Conservation (phyloP, 2,113 vertebrate species). For the Prunella himalayana region DNA sequence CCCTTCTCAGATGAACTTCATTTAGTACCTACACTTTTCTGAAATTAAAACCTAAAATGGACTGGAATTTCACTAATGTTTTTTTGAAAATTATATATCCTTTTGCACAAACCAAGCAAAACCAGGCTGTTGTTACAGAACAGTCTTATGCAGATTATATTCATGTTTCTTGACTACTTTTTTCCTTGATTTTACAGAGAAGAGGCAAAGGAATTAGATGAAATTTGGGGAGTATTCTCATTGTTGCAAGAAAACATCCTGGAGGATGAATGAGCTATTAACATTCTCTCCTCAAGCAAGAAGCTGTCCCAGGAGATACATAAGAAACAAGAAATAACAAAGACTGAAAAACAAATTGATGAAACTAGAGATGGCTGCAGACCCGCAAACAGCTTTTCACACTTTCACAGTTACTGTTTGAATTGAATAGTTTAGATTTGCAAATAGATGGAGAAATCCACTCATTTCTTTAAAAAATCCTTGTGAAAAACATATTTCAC, state of each 20-base stretch:
- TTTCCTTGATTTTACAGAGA: slow-evolving; percentile 36
- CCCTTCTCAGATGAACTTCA: neutral
- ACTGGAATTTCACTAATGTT: neutral
- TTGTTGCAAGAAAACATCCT: slow-evolving; percentile 63
- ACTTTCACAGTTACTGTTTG: slow-evolving; percentile 33
- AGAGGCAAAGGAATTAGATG: slow-evolving; percentile 65
- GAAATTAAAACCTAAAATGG: neutral
- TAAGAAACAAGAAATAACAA: slow-evolving; percentile 71
- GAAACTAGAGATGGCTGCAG: slow-evolving; percentile 69
- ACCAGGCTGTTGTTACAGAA: neutral
- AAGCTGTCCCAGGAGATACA: slow-evolving; percentile 71
- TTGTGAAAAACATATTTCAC: neutral
- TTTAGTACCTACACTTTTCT: neutral
- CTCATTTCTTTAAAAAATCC: slow-evolving; percentile 33
- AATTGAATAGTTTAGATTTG: slow-evolving; percentile 64
- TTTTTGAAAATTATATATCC: slow-evolving; percentile 12
- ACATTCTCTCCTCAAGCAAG: slow-evolving; percentile 72
- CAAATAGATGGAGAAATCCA: slow-evolving; percentile 61
- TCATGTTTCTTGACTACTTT: slow-evolving; percentile 28
- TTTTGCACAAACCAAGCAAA: neutral
- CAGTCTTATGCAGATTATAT: neutral
- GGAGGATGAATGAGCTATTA: slow-evolving; percentile 70
- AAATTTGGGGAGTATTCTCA: slow-evolving; percentile 47
- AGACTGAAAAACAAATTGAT: slow-evolving; percentile 76
- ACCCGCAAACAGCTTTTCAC: slow-evolving; percentile 69